Conservation (phyloP, 1,140 invertebrate genomes). For the Fragariocoptes setiger region DNA sequence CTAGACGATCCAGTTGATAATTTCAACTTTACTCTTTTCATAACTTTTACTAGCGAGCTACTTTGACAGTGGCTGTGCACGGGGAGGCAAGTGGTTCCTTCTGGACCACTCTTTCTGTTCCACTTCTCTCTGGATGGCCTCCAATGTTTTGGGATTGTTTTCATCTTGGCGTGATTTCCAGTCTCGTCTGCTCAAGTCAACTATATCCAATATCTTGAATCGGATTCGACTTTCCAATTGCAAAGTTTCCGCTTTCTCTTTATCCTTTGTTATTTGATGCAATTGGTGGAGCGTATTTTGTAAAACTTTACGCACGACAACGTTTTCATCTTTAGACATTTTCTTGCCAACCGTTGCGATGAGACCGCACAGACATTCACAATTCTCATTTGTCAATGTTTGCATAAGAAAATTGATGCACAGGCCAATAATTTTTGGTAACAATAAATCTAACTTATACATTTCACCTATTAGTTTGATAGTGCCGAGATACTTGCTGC, state of each 20-base stretch:
- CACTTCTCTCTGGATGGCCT: slow-evolving; percentile 60
- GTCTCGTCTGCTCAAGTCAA: slow-evolving; percentile 42
- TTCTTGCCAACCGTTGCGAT: slow-evolving; percentile 9
- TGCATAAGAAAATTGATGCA: slow-evolving; percentile 31
- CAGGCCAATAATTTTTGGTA: slow-evolving; percentile 49
- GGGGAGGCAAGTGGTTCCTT: slow-evolving; percentile 10
- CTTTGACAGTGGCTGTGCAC: slow-evolving; percentile 1
- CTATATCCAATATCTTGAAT: slow-evolving; percentile 84
- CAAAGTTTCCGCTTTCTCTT: slow-evolving; percentile 18
- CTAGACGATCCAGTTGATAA: slow-evolving; percentile 1
- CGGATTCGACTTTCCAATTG: slow-evolving; percentile 27
- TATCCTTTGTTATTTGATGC: slow-evolving; percentile 8
- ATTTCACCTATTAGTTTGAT: slow-evolving; percentile 63
- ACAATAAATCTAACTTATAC: slow-evolving; percentile 67
- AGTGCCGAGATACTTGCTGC: slow-evolving; percentile 50
- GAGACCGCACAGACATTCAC: slow-evolving; percentile 33
- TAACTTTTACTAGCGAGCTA: not conserved
- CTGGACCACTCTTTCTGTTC: slow-evolving; percentile 30
- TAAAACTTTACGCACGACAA: not conserved
- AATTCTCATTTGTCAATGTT: slow-evolving; percentile 47
- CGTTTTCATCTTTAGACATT: slow-evolving; percentile 13
- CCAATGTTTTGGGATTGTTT: slow-evolving; percentile 64
- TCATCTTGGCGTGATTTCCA: slow-evolving; percentile 54
- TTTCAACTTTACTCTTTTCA: slow-evolving; percentile 2
- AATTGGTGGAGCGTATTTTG: not conserved